Evolutionary conservation across 2,113 vertebrate genomes (phyloP), one percentile per base, ranked within the genome.

Genomic region (Ornithorhynchus anatinus): DNA sequence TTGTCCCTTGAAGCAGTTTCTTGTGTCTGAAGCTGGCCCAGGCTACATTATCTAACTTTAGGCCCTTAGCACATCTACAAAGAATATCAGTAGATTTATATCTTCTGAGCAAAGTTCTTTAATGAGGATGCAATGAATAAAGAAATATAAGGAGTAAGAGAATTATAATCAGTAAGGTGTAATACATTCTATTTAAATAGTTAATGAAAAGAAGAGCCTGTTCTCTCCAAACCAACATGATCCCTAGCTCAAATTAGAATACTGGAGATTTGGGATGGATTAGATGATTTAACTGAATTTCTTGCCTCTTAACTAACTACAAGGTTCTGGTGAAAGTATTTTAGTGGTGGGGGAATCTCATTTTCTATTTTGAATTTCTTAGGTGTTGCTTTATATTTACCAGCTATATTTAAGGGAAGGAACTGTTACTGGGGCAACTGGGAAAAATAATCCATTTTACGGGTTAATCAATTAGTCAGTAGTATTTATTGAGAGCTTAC

Each of bases 241-340:
- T 17, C 25, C 25, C 42, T 23, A 2, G 35, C 11, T 3, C 13
- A 43, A 6, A 48, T 10, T 20, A 5, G 42, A 25, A 63, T 25
- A 56, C 23, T 45, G 29, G 71, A 50, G 29, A 6, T 5, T 61
- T 58, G 37, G 35, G 51, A 20, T 40, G 65, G 20, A 25, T 58
- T 69, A 66, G 40, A 36, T 66, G 50, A 52, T 31, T 40, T 20
- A 54, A 74, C 10, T 72, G 51, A 42, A 48, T 60, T 72, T 79
- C 36, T 84, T 37, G 36, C 45, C 58, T 68, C 23, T 43, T 56
- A 51, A 53, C 25, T 70, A 59, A 59, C 53, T 51, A 69, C 45
- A 40, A 23, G 35, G 33, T 15, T 72, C 51, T 39, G 9, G 31
- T 53, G n/a, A n/a, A n/a, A n/a, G n/a, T n/a, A n/a, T n/a, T n/a